A percentile compares a stretch with the other conserved stretches of the same genome.
phyloP scores from a whole-genome alignment of 2,888 invertebrate species.

The Drosophila meridiana region DNA sequence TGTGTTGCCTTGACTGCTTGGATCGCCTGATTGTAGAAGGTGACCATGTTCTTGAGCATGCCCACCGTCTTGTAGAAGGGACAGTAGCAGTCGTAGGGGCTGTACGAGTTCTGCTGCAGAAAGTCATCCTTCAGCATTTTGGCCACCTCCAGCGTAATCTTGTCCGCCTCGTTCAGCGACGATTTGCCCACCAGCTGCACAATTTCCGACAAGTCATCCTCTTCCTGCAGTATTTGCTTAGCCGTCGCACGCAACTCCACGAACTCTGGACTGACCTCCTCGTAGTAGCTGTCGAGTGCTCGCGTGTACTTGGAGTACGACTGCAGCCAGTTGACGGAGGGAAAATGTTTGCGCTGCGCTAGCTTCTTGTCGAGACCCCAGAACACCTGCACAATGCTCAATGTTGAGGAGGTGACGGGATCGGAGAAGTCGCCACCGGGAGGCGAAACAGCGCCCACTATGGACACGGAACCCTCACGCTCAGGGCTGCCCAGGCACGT shows the following conservation, averaged over 20 bases:
- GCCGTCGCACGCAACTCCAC: slow-evolving; percentile 97
- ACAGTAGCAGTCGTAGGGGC: slow-evolving; percentile 97
- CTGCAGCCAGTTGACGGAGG: slow-evolving; percentile 99
- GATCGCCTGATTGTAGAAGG: slow-evolving; percentile 97
- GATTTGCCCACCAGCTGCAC: slow-evolving; percentile 99
- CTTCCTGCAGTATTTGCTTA: slow-evolving; percentile 99
- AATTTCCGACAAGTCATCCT: slow-evolving; percentile 99
- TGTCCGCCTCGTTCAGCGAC: slow-evolving; percentile 98
- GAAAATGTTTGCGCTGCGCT: slow-evolving; percentile 99
- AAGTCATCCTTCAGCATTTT: slow-evolving; percentile 99
- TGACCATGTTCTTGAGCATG: slow-evolving; percentile 98
- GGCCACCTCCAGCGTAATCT: slow-evolving; percentile 99
- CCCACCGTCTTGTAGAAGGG: slow-evolving; percentile 99
- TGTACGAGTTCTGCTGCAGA: slow-evolving; percentile 99
- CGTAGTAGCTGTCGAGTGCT: slow-evolving; percentile 99
- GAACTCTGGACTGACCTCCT: slow-evolving; percentile 98
- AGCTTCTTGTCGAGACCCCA: slow-evolving; percentile 99
- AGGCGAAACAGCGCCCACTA: slow-evolving; percentile 99
- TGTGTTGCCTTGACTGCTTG: slow-evolving; percentile 98
- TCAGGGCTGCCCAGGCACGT: slow-evolving; percentile 98
- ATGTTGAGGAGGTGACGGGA: slow-evolving; percentile 99
- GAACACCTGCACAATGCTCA: slow-evolving; percentile 99
- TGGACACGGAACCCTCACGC: slow-evolving; percentile 99
- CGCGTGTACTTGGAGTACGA: slow-evolving; percentile 99
- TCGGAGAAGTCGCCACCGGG: slow-evolving; percentile 99